These are phyloP conservation scores for Canis aureus DNA, from an alignment of 2,113 vertebrate genomes.

Conservation along the genomic window DNA sequence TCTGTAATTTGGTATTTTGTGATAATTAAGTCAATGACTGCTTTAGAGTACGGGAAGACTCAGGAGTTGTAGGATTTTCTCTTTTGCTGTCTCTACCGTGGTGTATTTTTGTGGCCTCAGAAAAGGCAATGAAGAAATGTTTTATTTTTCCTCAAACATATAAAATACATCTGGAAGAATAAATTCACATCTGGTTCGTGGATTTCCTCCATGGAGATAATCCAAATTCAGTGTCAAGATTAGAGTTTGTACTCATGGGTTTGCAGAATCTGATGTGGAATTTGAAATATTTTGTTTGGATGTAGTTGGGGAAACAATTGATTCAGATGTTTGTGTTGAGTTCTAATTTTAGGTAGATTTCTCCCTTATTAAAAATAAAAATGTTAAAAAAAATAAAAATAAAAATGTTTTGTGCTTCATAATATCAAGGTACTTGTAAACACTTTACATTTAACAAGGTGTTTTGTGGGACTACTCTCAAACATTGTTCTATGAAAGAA, in stretches of 20 bases:
- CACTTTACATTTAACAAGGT: conserved; percentile 51
- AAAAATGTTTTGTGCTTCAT: conserved; percentile 81
- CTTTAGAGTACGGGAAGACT: conserved; percentile 34
- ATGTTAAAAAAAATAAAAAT: conserved; percentile 82
- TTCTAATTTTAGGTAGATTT: conserved; percentile 88
- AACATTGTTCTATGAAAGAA: conserved; percentile 75
- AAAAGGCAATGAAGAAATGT: conserved; percentile 58
- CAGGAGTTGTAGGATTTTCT: conserved; percentile 33
- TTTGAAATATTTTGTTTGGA: conserved; percentile 90
- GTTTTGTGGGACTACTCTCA: conserved; percentile 77
- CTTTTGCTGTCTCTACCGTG: conserved; percentile 56
- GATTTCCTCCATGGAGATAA: conserved; percentile 88
- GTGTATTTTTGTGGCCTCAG: conserved; percentile 65
- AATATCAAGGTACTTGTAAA: conserved; percentile 81
- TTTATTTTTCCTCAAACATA: conserved; percentile 80
- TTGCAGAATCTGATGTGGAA: conserved; percentile 87
- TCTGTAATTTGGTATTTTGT: conserved; percentile 41
- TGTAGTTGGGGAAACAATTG: conserved; percentile 86
- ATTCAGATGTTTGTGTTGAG: conserved; percentile 89
- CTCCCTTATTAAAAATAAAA: conserved; percentile 84
- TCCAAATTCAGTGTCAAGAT: conserved; percentile 88
- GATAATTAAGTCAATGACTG: conserved; percentile 14
- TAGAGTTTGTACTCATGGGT: conserved; percentile 87
- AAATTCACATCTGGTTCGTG: conserved; percentile 89
- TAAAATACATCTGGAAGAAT: conserved; percentile 85